A percentile compares a stretch with the other conserved stretches of the same genome.
phyloP scores from a whole-genome alignment of 2,113 vertebrate genomes.

The Lepus americanus region DNA sequence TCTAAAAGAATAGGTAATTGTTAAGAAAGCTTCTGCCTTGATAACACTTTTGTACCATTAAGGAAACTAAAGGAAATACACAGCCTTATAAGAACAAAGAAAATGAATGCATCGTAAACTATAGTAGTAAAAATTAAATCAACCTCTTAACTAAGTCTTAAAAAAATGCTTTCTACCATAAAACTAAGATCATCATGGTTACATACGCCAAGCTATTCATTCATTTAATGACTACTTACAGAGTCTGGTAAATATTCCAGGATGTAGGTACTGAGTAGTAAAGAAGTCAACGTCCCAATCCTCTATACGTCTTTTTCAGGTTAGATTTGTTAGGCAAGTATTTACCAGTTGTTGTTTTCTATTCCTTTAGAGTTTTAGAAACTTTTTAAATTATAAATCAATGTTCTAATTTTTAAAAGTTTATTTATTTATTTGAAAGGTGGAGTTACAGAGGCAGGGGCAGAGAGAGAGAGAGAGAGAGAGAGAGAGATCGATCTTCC shows the following conservation, averaged over 20 bases:
- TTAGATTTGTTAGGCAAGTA: not conserved
- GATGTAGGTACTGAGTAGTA: not conserved
- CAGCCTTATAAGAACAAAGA: conserved; percentile 53
- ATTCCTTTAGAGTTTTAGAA: conserved; percentile 28
- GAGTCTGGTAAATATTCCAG: not conserved
- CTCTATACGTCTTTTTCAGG: not conserved
- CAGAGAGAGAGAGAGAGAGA: too few relatives aligned
- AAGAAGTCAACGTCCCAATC: not conserved
- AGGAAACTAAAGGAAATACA: conserved; percentile 80
- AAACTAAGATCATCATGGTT: conserved; percentile 26
- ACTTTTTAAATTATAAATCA: not conserved
- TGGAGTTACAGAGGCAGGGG: too few relatives aligned
- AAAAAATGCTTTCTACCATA: not conserved
- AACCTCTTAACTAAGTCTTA: conserved; percentile 8
- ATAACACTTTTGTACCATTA: not conserved
- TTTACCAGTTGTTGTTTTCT: not conserved
- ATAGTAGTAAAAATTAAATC: conserved; percentile 53
- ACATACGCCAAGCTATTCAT: not conserved
- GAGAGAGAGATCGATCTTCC: too few relatives aligned
- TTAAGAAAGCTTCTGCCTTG: conserved; percentile 69
- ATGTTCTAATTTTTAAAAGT: too few relatives aligned
- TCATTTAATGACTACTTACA: not conserved
- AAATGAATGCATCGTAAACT: conserved; percentile 68
- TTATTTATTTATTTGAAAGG: too few relatives aligned
- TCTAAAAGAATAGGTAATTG: conserved; percentile 86